Evolutionary conservation across 1,140 invertebrate genomes (phyloP).

Genomic region (Papilio polytes): DNA sequence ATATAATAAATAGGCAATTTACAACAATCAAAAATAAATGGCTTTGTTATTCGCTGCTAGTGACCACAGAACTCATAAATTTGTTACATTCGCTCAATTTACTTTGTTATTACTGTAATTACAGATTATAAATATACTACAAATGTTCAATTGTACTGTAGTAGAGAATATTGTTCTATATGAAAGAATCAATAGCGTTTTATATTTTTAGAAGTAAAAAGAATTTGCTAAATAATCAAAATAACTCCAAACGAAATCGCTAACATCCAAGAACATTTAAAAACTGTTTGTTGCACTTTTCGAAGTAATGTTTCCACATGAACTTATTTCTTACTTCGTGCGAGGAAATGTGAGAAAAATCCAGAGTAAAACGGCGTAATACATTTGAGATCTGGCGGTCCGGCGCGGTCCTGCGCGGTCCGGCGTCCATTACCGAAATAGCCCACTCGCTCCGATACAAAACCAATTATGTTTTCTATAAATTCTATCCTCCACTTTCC

Average conservation of each 20-base stretch:
- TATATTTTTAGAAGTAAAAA: neutral
- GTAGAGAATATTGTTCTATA: neutral
- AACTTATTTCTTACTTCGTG: slow-evolving; percentile 5
- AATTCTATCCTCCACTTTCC: slow-evolving; percentile 38
- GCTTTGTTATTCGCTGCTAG: neutral
- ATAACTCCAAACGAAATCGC: neutral
- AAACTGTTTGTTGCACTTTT: slow-evolving; percentile 1
- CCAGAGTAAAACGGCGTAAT: slow-evolving; percentile 17
- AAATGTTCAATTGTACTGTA: neutral
- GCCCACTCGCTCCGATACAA: slow-evolving; percentile 46
- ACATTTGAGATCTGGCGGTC: slow-evolving; percentile 16
- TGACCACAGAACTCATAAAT: slow-evolving; percentile 5
- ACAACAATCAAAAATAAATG: slow-evolving; percentile 1
- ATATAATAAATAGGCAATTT: neutral
- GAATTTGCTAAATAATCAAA: slow-evolving; percentile 3
- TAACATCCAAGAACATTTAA: neutral
- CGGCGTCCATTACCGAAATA: slow-evolving; percentile 53
- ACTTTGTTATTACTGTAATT: neutral
- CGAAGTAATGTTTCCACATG: slow-evolving; percentile 4
- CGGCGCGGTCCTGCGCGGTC: slow-evolving; percentile 15
- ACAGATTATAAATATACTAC: neutral
- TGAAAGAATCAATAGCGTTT: neutral
- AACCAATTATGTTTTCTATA: slow-evolving; percentile 58
- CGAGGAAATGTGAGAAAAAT: slow-evolving; percentile 33
- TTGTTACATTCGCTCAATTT: neutral